A percentile compares a stretch with the other conserved stretches of the same genome.
Evolutionary conservation across 2,113 vertebrate species (phyloP).

Genomic region (Cottus gobio): DNA sequence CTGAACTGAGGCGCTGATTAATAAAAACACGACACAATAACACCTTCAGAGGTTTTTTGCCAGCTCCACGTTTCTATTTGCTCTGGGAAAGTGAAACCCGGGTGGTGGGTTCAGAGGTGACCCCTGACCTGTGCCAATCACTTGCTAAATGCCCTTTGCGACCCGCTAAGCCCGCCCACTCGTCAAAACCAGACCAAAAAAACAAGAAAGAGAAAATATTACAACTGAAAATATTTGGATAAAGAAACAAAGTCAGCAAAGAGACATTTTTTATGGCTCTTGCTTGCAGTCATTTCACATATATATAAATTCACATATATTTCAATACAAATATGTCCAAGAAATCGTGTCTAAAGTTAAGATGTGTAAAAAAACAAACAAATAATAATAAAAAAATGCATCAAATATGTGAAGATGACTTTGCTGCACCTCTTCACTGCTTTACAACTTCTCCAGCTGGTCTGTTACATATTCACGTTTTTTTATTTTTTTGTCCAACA

Average conservation of each 20-base stretch:
- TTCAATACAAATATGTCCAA: neutral
- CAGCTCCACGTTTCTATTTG: constrained; percentile 19
- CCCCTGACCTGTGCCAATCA: constrained; percentile 47
- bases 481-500: neutral
- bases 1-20: neutral
- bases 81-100: constrained; percentile 32
- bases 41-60: too few relatives aligned
- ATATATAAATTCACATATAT: neutral
- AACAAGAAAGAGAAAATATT: neutral
- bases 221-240: neutral
- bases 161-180: neutral
- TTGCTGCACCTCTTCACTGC: neutral
- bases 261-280: neutral
- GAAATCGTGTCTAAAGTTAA: neutral
- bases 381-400: neutral
- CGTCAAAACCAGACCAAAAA: constrained; percentile 3
- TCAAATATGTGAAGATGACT: neutral
- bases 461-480: neutral
- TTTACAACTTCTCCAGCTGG: neutral
- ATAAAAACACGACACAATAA: neutral
- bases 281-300: neutral
- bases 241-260: neutral
- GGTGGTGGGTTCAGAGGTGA: constrained; percentile 22
- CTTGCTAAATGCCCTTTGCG: constrained; percentile 31
- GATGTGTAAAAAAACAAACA: too few relatives aligned